Conservation (phyloP, 2,113 vertebrate genomes). For the Epinephelus lanceolatus region DNA sequence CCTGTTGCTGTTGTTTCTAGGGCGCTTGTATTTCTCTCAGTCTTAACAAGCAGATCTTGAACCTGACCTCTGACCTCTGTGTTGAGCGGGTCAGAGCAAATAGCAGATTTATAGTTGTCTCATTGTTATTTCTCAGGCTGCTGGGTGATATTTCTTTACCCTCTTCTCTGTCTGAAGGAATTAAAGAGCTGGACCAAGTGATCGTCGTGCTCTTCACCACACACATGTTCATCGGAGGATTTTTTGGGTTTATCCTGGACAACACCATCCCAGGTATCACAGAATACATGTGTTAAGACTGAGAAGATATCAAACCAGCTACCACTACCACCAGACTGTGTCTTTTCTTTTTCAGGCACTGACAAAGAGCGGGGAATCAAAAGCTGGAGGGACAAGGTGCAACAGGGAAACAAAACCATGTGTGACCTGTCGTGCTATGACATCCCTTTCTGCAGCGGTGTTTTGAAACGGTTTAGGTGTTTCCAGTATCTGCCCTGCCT, state of each 20-base stretch:
- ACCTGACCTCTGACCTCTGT: conserved; percentile 11
- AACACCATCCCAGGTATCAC: conserved; percentile 86
- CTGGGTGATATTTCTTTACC: not conserved
- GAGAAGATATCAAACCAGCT: no score
- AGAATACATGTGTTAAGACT: no score
- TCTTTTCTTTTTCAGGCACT: conserved; percentile 67
- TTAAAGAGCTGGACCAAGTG: conserved; percentile 85
- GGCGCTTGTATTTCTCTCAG: not conserved
- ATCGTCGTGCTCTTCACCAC: conserved; percentile 86
- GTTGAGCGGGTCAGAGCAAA: not conserved
- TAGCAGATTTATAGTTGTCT: conserved; percentile 2
- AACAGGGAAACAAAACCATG: conserved; percentile 3
- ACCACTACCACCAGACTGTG: not conserved
- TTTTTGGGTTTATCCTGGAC: conserved; percentile 86
- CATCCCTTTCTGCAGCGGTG: conserved; percentile 72
- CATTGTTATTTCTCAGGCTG: not conserved
- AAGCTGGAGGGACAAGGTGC: conserved; percentile 71
- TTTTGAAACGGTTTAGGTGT: conserved; percentile 67
- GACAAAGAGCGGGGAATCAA: conserved; percentile 82
- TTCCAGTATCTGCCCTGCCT: conserved; percentile 82
- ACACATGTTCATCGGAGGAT: conserved; percentile 87
- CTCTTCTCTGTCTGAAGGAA: conserved; percentile 66
- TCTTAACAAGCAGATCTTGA: not conserved
- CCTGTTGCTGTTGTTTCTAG: not conserved
- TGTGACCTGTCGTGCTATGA: conserved; percentile 81